Evolutionary conservation across 1,140 invertebrate genomes (phyloP).

Genomic region (Rhopalosiphum padi): DNA sequence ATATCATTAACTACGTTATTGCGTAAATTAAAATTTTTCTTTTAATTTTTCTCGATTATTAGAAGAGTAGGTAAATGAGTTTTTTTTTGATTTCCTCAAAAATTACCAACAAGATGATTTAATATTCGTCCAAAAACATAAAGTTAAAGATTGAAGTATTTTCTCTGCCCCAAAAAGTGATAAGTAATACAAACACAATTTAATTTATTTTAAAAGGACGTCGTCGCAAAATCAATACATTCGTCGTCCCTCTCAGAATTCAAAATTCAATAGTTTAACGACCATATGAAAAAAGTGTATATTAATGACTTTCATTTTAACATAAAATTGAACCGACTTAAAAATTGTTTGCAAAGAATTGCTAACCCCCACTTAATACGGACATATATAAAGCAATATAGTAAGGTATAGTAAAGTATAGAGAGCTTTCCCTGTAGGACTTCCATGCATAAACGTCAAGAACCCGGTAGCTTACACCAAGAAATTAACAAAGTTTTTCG

Average conservation of each 20-base stretch:
- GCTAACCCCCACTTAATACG: background rate
- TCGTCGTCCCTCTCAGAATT: background rate
- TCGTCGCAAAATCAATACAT: background rate
- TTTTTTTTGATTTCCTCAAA: background rate
- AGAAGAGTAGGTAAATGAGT: background rate
- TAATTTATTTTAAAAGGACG: too few species aligned
- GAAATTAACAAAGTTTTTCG: constrained; percentile 32
- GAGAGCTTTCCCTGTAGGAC: background rate
- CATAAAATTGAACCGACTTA: background rate
- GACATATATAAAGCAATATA: background rate
- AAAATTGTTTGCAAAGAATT: background rate
- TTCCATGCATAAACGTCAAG: background rate
- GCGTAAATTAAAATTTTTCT: background rate
- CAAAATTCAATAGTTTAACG: background rate
- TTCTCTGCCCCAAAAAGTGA: background rate
- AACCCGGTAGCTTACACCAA: background rate
- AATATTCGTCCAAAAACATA: too few species aligned
- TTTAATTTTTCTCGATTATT: background rate
- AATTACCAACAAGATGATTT: too few species aligned
- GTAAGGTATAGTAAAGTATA: background rate
- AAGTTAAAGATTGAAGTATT: background rate
- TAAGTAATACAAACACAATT: too few species aligned
- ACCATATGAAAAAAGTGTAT: background rate
- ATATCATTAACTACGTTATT: background rate
- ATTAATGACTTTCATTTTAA: background rate